Conservation (phyloP, 2,113 vertebrate species). For the Zeus faber region DNA sequence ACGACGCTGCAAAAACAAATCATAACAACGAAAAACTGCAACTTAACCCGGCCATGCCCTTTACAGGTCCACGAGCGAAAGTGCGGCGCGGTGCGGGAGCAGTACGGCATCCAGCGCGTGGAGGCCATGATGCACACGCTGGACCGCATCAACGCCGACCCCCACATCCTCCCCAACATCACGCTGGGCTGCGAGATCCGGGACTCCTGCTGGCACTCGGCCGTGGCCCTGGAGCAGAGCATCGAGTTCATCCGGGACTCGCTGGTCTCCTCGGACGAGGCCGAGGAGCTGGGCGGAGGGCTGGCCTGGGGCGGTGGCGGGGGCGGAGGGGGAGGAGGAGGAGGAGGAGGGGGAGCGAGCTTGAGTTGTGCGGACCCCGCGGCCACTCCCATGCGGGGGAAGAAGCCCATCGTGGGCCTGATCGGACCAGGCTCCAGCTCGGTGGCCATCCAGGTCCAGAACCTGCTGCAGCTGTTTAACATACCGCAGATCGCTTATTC, state of each 20-base stretch:
- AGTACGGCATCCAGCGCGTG: conserved; percentile 97
- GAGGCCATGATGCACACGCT: conserved; percentile 96
- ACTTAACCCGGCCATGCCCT: too few relatives aligned
- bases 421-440: conserved; percentile 98
- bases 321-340: conserved; percentile 22
- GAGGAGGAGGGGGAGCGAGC: conserved; percentile 15
- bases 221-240: conserved; percentile 96
- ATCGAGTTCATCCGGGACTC: conserved; percentile 98
- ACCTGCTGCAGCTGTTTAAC: conserved; percentile 97
- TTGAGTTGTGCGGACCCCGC: conserved; percentile 82
- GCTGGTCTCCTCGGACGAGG: conserved; percentile 90
- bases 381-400: conserved; percentile 84
- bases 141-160: conserved; percentile 93
- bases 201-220: conserved; percentile 97
- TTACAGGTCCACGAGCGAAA: conserved; percentile 87
- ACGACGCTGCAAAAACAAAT: too few relatives aligned
- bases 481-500: conserved; percentile 99
- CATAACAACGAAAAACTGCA: too few relatives aligned
- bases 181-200: conserved; percentile 95
- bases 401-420: conserved; percentile 97
- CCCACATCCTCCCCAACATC: conserved; percentile 88
- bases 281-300: conserved; percentile 76
- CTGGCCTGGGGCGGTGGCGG: conserved; percentile 43
- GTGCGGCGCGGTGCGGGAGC: conserved; percentile 93
- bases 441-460: conserved; percentile 98